phyloP scores from a whole-genome alignment of 1,140 invertebrate genomes.

The Coelopa frigida region DNA sequence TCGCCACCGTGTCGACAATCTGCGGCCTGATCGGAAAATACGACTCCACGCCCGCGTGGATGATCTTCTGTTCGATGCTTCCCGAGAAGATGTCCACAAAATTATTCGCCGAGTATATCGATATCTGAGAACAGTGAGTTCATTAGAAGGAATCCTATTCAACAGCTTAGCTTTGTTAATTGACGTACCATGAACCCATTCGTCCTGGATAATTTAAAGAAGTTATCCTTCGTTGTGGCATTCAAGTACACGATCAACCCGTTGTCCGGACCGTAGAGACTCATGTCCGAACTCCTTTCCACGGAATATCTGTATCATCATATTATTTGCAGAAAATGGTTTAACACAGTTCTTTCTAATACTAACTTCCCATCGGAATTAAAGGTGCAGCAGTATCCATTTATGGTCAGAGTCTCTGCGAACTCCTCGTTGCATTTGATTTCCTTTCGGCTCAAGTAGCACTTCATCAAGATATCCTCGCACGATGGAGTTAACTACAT shows the following conservation, averaged over 20 bases:
- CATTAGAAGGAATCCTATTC: conserved; percentile 1
- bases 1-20: conserved; percentile 28
- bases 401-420: background rate
- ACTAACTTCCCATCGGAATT: conserved; percentile 24
- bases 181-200: conserved; percentile 41
- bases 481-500: conserved; percentile 2
- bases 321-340: background rate
- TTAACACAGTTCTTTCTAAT: no score
- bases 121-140: conserved; percentile 18
- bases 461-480: conserved; percentile 1
- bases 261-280: conserved; percentile 29
- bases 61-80: conserved; percentile 21
- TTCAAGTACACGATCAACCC: conserved; percentile 43
- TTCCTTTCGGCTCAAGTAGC: background rate
- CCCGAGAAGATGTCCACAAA: conserved; percentile 30
- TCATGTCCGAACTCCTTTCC: conserved; percentile 15
- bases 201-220: conserved; percentile 25
- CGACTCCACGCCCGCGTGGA: conserved; percentile 16
- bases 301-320: conserved; percentile 18
- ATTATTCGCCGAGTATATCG: conserved; percentile 20
- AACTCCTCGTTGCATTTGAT: background rate
- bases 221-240: conserved; percentile 33
- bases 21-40: conserved; percentile 21
- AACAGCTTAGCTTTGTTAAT: no score
- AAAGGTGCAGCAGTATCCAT: conserved; percentile 27